Percentiles rank a stretch among this genome's conserved stretches.
phyloP scores from a whole-genome alignment of 1,140 invertebrate species.

The Galendromus occidentalis region DNA sequence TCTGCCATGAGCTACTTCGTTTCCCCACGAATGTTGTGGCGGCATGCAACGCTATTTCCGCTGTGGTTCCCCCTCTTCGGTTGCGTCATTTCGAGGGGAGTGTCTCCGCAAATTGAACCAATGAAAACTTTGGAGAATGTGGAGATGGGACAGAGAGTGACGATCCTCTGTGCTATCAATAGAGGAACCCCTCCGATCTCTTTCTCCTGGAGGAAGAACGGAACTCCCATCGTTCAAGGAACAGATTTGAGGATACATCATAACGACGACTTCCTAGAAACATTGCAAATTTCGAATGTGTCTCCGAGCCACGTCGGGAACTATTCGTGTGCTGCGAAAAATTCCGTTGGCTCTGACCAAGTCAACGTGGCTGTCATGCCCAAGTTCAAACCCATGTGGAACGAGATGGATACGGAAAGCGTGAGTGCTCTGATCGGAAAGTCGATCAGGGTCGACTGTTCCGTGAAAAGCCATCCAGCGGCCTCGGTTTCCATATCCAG shows the following conservation, averaged over 20 bases:
- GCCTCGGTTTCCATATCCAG: constrained; percentile 14
- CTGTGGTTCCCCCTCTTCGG: background rate
- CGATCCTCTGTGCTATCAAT: background rate
- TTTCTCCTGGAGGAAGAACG: constrained; percentile 15
- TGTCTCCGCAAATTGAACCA: background rate
- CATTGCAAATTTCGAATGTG: constrained; percentile 27
- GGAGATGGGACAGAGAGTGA: background rate
- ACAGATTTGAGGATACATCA: background rate
- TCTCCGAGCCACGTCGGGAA: constrained; percentile 40
- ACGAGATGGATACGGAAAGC: background rate
- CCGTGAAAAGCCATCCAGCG: constrained; percentile 14
- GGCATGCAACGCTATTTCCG: background rate
- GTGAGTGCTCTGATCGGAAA: background rate
- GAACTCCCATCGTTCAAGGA: constrained; percentile 39
- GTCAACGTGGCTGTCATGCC: background rate
- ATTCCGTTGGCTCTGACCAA: constrained; percentile 39
- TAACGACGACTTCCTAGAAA: constrained; percentile 8
- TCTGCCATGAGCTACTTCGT: background rate
- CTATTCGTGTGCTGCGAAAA: constrained; percentile 51
- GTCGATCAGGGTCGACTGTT: constrained; percentile 12
- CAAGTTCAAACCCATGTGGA: background rate
- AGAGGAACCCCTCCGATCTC: constrained; percentile 66
- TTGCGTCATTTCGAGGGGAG: background rate
- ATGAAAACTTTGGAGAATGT: background rate
- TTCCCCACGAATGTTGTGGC: background rate